Evolutionary conservation across 2,113 vertebrate species (phyloP), one percentile per base, ranked within the genome.

Genomic region (Corydoras sp.): DNA sequence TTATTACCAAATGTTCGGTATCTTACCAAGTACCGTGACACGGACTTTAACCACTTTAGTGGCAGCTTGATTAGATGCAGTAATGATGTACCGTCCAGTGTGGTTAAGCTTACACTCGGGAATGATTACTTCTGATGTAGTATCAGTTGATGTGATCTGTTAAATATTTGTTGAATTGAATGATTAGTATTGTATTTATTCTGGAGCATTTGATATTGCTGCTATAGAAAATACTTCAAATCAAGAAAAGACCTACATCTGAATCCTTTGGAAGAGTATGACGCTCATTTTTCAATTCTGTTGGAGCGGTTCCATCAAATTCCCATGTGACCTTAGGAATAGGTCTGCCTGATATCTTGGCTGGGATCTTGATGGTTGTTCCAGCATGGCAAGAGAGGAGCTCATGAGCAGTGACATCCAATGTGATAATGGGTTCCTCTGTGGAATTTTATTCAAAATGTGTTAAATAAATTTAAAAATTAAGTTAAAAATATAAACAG

Each of bases 281-380:
- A 35, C 92, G 82, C 49, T 92, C 92, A 50, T 98, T 93, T 91
- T 98, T 99, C 80, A 90, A 83, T 73, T 91, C 82, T 1, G 91
- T 93, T 83, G 90, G 92, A 3, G 96, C 95, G 15, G 92, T 87
- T 80, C 97, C 97, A 29, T 98, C 95, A 68, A 93, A 99, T 58
- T 91, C 94, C 97, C 97, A 99, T 78, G 89, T 93, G 72, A 93
- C 89, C 83, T 92, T 95, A 65, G 97, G 97, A 76, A 90, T 66
- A 10, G 97, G 97, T 48, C 93, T 91, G 31, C 97, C 97, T 0
- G 88, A 91, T 80, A 98, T 85, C 62, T 90, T 74, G 74, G 89
- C 94, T 8, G 92, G 91, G 66, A 99, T 97, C 87, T 79, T 94
- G 77, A 98, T 91, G 74, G 87, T 81, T 18, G 92, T 86, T 67